phyloP scores from a whole-genome alignment of 2,797 vertebrate species.

The Gorsachius magnificus region DNA sequence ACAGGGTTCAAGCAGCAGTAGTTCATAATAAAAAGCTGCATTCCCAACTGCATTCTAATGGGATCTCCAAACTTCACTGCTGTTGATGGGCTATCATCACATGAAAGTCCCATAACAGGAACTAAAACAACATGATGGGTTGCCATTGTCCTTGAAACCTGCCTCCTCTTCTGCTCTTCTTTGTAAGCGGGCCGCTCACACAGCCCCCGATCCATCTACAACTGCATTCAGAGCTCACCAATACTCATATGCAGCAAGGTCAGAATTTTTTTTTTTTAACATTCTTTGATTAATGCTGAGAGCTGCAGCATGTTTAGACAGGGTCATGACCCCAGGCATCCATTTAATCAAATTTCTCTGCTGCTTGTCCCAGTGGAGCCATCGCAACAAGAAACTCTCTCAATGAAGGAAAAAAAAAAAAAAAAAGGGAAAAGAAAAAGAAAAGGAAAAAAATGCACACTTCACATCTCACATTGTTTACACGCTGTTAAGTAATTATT shows the following conservation, averaged over 20 bases:
- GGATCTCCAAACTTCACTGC: background rate
- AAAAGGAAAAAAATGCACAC: constrained; percentile 53
- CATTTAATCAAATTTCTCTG: constrained; percentile 91
- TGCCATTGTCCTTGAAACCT: constrained; percentile 42
- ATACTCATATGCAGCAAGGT: constrained; percentile 76
- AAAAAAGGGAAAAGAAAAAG: constrained; percentile 17
- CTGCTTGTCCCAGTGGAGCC: constrained; percentile 82
- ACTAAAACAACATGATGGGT: constrained; percentile 22
- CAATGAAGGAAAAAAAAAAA: constrained; percentile 73
- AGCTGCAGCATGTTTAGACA: constrained; percentile 85
- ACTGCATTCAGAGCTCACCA: constrained; percentile 69
- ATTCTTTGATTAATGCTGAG: constrained; percentile 88
- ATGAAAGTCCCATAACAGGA: constrained; percentile 16
- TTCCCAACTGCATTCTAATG: constrained; percentile 15
- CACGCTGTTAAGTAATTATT: constrained; percentile 88
- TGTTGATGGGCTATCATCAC: constrained; percentile 6
- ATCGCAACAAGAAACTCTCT: constrained; percentile 79
- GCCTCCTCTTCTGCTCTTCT: constrained; percentile 1
- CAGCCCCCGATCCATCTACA: background rate
- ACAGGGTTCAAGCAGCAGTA: background rate
- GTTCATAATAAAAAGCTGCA: background rate
- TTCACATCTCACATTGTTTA: constrained; percentile 83
- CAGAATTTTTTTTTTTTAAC: constrained; percentile 77
- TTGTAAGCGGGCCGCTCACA: constrained; percentile 16
- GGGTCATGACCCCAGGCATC: constrained; percentile 84